Percentiles rank a stretch among this genome's conserved stretches.
Evolutionary conservation across 2,888 invertebrate genomes (phyloP).

Genomic region (Ectropis crepuscularia): DNA sequence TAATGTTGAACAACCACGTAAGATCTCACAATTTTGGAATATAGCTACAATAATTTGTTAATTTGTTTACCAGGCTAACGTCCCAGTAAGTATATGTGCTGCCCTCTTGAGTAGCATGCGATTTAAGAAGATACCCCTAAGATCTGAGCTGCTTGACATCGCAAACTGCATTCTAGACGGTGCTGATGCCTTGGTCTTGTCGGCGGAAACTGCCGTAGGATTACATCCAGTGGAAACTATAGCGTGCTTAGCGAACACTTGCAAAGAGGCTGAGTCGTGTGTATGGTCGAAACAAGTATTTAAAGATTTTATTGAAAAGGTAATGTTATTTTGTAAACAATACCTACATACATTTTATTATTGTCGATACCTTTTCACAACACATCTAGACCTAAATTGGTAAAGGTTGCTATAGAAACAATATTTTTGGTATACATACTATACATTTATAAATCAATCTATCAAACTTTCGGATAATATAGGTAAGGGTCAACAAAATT

Average conservation of each 20-base stretch:
- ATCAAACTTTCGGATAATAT: too few relatives aligned
- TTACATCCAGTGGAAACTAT: constrained; percentile 83
- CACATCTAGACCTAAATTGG: too few relatives aligned
- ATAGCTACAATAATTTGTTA: not conserved
- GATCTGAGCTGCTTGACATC: constrained; percentile 88
- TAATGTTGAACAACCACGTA: too few relatives aligned
- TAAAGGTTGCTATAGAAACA: too few relatives aligned
- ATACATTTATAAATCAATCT: too few relatives aligned
- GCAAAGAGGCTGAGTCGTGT: constrained; percentile 89
- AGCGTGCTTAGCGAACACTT: constrained; percentile 74
- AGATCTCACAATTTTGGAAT: too few relatives aligned
- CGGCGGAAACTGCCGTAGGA: constrained; percentile 89
- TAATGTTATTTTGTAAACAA: constrained; percentile 30
- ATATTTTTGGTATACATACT: too few relatives aligned
- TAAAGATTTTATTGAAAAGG: constrained; percentile 74
- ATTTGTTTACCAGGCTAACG: constrained; percentile 57
- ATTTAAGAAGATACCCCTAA: constrained; percentile 60
- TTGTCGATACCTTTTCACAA: too few relatives aligned
- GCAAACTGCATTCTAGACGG: constrained; percentile 91
- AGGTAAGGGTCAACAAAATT: too few relatives aligned
- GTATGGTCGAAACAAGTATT: constrained; percentile 81
- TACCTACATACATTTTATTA: too few relatives aligned
- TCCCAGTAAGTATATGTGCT: constrained; percentile 66
- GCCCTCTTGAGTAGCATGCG: constrained; percentile 71
- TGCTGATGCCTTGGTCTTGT: constrained; percentile 88